These are phyloP conservation scores for Tanaodytes sp. DNA, from an alignment of 2,888 invertebrate genomes.

Conservation along the genomic window DNA sequence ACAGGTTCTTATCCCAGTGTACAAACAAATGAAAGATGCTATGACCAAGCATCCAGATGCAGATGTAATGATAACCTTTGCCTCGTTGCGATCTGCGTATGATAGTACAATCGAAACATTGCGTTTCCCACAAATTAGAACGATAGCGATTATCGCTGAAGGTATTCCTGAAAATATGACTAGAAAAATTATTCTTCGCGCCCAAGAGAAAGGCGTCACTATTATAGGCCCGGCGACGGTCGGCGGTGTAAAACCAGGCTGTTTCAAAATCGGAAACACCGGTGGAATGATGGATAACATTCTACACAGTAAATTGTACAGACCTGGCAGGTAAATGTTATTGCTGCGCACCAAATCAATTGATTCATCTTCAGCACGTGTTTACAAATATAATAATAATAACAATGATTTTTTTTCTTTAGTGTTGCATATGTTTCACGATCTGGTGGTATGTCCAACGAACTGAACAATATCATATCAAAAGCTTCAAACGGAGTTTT, in stretches of 20 bases:
- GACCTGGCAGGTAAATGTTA: conserved; percentile 83
- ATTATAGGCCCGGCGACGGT: conserved; percentile 96
- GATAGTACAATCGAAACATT: conserved; percentile 97
- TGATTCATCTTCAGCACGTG: neutral
- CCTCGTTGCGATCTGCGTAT: conserved; percentile 96
- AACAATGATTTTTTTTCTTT: conserved; percentile 60
- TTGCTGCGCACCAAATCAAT: neutral
- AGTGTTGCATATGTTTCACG: conserved; percentile 98
- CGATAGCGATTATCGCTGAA: conserved; percentile 98
- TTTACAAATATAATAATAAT: no score
- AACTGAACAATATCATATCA: conserved; percentile 97
- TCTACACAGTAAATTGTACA: conserved; percentile 94
- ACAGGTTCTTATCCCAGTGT: conserved; percentile 79
- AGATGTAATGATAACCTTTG: conserved; percentile 96
- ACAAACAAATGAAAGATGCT: conserved; percentile 97
- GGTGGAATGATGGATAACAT: conserved; percentile 99
- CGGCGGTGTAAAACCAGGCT: conserved; percentile 98
- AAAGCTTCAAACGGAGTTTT: conserved; percentile 97
- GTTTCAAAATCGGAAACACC: conserved; percentile 99
- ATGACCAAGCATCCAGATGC: conserved; percentile 96
- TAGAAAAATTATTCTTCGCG: conserved; percentile 88
- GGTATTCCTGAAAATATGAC: conserved; percentile 99
- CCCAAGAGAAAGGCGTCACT: conserved; percentile 87
- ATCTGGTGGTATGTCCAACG: conserved; percentile 99
- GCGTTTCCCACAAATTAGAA: conserved; percentile 93